phyloP scores from a whole-genome alignment of 2,797 vertebrate species.

The Xerus rutilus region DNA sequence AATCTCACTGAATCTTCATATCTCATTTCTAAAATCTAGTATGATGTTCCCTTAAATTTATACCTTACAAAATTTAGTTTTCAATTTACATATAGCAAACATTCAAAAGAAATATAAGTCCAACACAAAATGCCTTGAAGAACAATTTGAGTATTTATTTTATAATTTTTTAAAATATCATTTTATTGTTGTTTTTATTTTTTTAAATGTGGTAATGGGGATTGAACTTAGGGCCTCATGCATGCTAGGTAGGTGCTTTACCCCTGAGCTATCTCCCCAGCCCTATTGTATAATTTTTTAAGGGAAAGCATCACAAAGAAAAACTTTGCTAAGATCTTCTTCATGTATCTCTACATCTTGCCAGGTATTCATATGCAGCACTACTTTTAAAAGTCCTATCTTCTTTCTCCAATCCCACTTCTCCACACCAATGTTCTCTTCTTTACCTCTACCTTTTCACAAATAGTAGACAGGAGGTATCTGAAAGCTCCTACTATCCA shows the following conservation, averaged over 20 bases:
- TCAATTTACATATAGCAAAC: not conserved
- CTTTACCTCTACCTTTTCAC: not conserved
- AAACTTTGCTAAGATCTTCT: not conserved
- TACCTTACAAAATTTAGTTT: not conserved
- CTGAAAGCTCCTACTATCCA: not conserved
- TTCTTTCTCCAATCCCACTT: not conserved
- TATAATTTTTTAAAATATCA: not conserved
- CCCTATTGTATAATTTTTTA: not conserved
- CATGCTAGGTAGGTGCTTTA: too few species aligned
- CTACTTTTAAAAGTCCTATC: not conserved
- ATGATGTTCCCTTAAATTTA: not conserved
- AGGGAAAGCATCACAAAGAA: not conserved
- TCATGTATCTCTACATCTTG: not conserved
- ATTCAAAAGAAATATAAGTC: not conserved
- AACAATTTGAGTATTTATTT: not conserved
- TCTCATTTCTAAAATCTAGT: not conserved
- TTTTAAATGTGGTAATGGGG: too few species aligned
- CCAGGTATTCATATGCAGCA: not conserved
- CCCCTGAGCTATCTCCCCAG: too few species aligned
- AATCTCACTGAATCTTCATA: not conserved
- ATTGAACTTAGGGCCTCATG: too few species aligned
- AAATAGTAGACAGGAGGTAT: not conserved
- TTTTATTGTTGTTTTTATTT: too few species aligned
- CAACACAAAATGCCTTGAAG: not conserved
- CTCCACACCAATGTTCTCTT: not conserved